Evolutionary conservation across 1,140 invertebrate genomes (phyloP), one percentile per base, ranked within the genome.

Genomic region (Lucilia cuprina): DNA sequence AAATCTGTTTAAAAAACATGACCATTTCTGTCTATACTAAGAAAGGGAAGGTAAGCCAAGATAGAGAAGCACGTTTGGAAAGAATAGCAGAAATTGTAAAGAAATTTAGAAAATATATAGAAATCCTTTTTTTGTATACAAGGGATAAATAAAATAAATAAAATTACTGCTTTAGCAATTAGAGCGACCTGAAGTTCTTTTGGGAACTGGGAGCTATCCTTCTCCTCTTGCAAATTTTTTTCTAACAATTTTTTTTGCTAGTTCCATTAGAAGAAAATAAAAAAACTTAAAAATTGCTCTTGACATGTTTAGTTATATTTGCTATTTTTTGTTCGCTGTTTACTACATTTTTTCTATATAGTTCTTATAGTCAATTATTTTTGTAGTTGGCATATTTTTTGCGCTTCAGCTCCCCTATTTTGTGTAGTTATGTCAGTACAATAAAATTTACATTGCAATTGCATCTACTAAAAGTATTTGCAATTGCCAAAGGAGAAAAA

Each of bases 361-460:
- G 5, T 60, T 60, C 2, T 60, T 60, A n/a, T 60, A n/a, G 14
- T 60, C 55, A 60, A 60, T 60, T 60, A 17, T n/a, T n/a, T 60
- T 60, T 17, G 55, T 17, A 60, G 55, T 7, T n/a, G n/a, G 55
- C 55, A 7, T n/a, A 17, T 41, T 41, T 41, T 41, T 41, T 41
- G 1, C 0, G 10, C 3, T 41, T 41, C 41, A n/a, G 25, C 14
- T 70, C n/a, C 7, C 65, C n/a, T 70, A 70, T 21, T 70, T 70
- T 70, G n/a, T 60, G 55, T 13, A n/a, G 65, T 70, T 70, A 70
- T 70, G 65, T 70, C 65, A 70, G 65, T 19, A 70, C 21, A 70
- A 70, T 70, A 70, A 70, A 60, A 60, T 60, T 60, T 60, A n/a
- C 50, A 17, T 60, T 60, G 14, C 13, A 60, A 7, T 60, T 60